Evolutionary conservation across 1,140 invertebrate genomes (phyloP).

Genomic region (Zaprionus nigranus): DNA sequence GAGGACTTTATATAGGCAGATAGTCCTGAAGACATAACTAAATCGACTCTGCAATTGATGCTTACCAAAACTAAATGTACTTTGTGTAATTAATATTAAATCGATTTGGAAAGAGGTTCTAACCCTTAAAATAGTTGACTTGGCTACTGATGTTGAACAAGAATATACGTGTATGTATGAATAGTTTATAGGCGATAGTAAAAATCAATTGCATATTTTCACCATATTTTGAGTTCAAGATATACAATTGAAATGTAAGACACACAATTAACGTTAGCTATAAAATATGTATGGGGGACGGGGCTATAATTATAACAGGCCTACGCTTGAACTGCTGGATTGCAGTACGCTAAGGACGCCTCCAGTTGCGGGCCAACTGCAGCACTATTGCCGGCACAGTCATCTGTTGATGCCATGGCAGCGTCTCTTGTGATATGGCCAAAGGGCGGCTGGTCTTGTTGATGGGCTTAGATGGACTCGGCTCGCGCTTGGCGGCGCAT

Average conservation of each 20-base stretch:
- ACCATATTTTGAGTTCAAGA: neutral
- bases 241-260: neutral
- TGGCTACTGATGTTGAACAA: too few species aligned
- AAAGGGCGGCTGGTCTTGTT: constrained; percentile 1
- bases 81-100: too few species aligned
- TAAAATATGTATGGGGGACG: neutral
- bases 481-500: constrained; percentile 40
- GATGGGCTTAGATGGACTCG: constrained; percentile 19
- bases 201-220: too few species aligned
- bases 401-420: constrained; percentile 16
- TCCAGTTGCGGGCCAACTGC: neutral
- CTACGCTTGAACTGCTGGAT: neutral
- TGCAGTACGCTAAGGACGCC: neutral
- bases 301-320: neutral
- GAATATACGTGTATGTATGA: too few species aligned
- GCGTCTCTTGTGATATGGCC: neutral
- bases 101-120: too few species aligned
- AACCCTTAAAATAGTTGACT: too few species aligned
- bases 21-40: too few species aligned
- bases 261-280: neutral
- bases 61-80: too few species aligned
- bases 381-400: constrained; percentile 11
- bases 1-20: too few species aligned
- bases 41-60: too few species aligned
- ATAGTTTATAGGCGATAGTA: too few species aligned